Evolutionary conservation across 2,797 vertebrate species (phyloP), one percentile per base, ranked within the genome.

Genomic region (Megalops cyprinoides): DNA sequence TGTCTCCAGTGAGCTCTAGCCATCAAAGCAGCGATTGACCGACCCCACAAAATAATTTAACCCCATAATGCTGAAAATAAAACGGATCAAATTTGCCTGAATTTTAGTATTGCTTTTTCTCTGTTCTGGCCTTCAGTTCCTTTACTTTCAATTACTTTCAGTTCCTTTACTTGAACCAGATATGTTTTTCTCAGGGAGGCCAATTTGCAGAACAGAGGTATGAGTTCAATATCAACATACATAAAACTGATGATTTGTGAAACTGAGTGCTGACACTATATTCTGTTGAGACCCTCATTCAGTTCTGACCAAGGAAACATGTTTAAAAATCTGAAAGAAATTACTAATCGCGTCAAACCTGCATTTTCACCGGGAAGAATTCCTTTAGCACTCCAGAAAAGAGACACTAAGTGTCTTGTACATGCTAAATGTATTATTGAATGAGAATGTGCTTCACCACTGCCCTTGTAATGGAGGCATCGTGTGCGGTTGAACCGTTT

Each of bases 261-360:
- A 48, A 80, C 69, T 51, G 80, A 51, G 46, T 46, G 31, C 74
- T 23, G 74, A 51, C 18, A 34, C 31, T 28, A 55, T 23, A 44
- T 34, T 31, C 44, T 37, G 8, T 1, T 73, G 53, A 58, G 79
- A 74, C 55, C 67, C 28, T 31, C 44, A 44, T 75, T 80, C 39
- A 60, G 55, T 39, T 60, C 53, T 60, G 25, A 80, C 53, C 55
- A 74, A 74, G 53, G 15, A 56, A 74, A 71, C 39, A n/a, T 74
- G 34, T 74, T 74, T 18, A 56, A n/a, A 25, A 79, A 74, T 58
- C 51, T 80, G 79, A 71, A 74, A 80, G 53, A 69, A 46, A 75
- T 80, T 74, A 80, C 67, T 51, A 34, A 53, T 55, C 42, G 49
- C 79, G 78, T 58, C 55, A 69, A 56, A 71, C 34, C 39, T 39